These are phyloP conservation scores for Euplexia lucipara DNA, from an alignment of 2,888 invertebrate species.

Conservation along the genomic window DNA sequence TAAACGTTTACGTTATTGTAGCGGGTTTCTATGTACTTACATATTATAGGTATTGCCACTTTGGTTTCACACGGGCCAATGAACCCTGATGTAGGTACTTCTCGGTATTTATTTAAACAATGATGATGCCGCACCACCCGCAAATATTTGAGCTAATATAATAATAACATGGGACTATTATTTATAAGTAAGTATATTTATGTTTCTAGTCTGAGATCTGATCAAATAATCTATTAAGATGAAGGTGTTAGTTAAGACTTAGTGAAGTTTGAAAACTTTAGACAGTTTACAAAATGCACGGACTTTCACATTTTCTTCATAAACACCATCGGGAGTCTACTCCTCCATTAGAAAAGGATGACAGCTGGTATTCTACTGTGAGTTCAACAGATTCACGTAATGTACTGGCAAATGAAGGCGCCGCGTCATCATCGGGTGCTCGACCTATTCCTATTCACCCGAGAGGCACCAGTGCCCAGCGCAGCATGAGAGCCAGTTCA, in stretches of 20 bases:
- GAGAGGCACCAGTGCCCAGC: slow-evolving; percentile 75
- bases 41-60: slow-evolving; percentile 4
- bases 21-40: not conserved
- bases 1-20: slow-evolving; percentile 24
- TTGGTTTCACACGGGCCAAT: slow-evolving; percentile 3
- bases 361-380: slow-evolving; percentile 85
- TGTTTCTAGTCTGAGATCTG: slow-evolving; percentile 65
- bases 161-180: no score
- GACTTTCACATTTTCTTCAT: slow-evolving; percentile 84
- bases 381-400: slow-evolving; percentile 75
- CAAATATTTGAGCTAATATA: slow-evolving; percentile 27
- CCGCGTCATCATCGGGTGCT: slow-evolving; percentile 48
- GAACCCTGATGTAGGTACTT: slow-evolving; percentile 6
- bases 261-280: slow-evolving; percentile 56
- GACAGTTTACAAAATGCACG: slow-evolving; percentile 82
- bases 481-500: slow-evolving; percentile 75
- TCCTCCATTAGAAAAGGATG: slow-evolving; percentile 80
- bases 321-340: slow-evolving; percentile 82
- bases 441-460: slow-evolving; percentile 79
- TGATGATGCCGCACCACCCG: slow-evolving; percentile 9
- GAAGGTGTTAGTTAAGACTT: slow-evolving; percentile 31
- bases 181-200: no score
- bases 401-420: slow-evolving; percentile 68
- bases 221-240: slow-evolving; percentile 56
- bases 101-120: slow-evolving; percentile 8